Conservation (phyloP, 2,113 vertebrate genomes). For the Oncorhynchus keta region DNA sequence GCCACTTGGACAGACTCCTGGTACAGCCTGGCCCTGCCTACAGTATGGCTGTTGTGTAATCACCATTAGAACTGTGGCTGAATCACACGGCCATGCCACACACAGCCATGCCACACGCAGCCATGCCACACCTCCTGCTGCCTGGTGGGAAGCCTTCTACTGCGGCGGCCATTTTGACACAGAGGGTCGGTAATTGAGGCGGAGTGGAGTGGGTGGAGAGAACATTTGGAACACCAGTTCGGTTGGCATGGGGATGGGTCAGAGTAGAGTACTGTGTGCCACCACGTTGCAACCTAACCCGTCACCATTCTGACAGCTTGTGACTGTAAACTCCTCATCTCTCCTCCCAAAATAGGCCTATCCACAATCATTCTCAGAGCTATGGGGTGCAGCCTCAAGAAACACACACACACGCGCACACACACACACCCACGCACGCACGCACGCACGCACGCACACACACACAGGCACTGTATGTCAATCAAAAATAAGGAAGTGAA, state of each 20-base stretch:
- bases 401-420: background rate
- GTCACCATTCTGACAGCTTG: no score
- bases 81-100: constrained; percentile 7
- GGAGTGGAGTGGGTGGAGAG: no score
- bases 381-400: no score
- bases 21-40: background rate
- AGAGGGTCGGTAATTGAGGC: no score
- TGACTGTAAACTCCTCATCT: background rate
- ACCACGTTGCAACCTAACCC: no score
- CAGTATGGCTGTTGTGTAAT: constrained; percentile 20
- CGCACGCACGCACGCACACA: background rate
- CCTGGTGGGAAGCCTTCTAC: background rate
- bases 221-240: no score
- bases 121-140: background rate
- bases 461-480: background rate
- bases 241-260: no score
- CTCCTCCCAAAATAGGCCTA: background rate
- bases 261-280: no score
- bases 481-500: background rate
- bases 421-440: background rate
- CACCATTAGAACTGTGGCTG: background rate
- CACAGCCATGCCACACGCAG: background rate
- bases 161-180: no score
- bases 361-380: no score
- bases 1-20: constrained; percentile 1